Percentiles rank a stretch among this genome's conserved stretches.
These are phyloP conservation scores for Tetramorium simillimum DNA, from an alignment of 1,140 invertebrate genomes.

Conservation along the genomic window DNA sequence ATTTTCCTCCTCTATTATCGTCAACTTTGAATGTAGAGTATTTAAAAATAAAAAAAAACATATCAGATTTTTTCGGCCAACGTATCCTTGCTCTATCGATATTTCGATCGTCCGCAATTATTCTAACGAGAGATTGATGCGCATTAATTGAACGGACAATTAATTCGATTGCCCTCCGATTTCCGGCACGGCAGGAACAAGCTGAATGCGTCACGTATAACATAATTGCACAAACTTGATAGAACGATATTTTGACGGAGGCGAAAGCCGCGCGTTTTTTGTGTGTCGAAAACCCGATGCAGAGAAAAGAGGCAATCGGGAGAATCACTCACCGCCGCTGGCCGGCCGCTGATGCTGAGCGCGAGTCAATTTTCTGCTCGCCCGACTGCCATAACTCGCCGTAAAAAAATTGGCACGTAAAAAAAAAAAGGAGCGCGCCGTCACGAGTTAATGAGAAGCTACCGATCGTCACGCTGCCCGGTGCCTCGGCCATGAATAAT, in stretches of 20 bases:
- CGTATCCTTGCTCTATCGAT: background rate
- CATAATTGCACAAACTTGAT: slow-evolving; percentile 44
- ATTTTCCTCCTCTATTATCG: background rate
- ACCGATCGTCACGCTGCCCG: slow-evolving; percentile 64
- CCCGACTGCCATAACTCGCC: slow-evolving; percentile 59
- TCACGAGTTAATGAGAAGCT: slow-evolving; percentile 72
- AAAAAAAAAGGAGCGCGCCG: slow-evolving; percentile 49
- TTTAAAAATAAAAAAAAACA: slow-evolving; percentile 17
- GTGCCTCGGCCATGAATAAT: slow-evolving; percentile 69
- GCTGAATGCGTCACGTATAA: background rate
- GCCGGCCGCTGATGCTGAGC: slow-evolving; percentile 31
- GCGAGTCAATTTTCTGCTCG: slow-evolving; percentile 66
- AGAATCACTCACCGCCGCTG: slow-evolving; percentile 27
- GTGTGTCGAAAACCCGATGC: slow-evolving; percentile 30
- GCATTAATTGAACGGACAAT: background rate
- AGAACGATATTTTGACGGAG: background rate
- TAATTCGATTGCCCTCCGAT: slow-evolving; percentile 10
- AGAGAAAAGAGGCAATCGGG: slow-evolving; percentile 40
- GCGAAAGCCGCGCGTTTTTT: slow-evolving; percentile 25
- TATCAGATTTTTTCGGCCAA: background rate
- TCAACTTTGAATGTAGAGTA: background rate
- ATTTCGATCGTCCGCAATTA: background rate
- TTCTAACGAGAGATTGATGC: background rate
- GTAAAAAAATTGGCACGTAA: slow-evolving; percentile 70
- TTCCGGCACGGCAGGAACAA: slow-evolving; percentile 4